Base-by-base conservation (phyloP, 1,140 invertebrate genomes). In the Philotrypesis tridentata region DNA sequence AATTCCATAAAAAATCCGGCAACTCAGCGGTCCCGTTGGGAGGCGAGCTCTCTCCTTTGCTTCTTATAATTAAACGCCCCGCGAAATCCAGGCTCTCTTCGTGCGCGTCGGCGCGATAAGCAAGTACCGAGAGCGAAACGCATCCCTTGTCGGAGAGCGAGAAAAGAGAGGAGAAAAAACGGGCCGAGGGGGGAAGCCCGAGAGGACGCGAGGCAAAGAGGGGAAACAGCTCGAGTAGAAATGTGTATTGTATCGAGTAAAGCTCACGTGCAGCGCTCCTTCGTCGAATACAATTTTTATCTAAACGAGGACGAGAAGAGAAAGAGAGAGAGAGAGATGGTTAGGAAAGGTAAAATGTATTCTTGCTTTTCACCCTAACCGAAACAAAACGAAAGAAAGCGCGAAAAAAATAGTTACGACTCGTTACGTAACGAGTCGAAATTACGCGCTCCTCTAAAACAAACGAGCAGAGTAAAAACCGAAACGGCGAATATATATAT, bases 21-120 rank as follows among this genome's bases (percentile, higher is more conserved):
- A 40, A 55, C 43, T 81, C 79, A 70, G 72, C 61, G 60, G 0
- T 25, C 60, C 31, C 73, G 14, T 0, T 14, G 21, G 29, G 3
- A 55, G 9, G 0, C 55, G 31, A 40, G 40, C 48, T 60, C 78
- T 61, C 60, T n/a, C n/a, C 77, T 43, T 61, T 8, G 61, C 80
- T 76, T 65, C 72, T 82, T 82, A 71, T 82, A 82, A 82, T 82
- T 82, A 82, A 82, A 82, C 73, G 48, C n/a, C 27, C 48, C 43
- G 80, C 73, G 63, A 74, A 80, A 74, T 72, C 77, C 72, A 6
- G 67, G 21, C 40, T 75, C 48, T 80, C 37, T 80, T 31, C 33
- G 43, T 14, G 27, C 33, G 27, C 31, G 23, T 37, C 14, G 40
- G 80, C 73, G 60, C 73, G 80, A 76, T 74, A 80, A 80, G 61